phyloP scores from a whole-genome alignment of 1,140 invertebrate genomes.

The Dolichoris vasculosae region DNA sequence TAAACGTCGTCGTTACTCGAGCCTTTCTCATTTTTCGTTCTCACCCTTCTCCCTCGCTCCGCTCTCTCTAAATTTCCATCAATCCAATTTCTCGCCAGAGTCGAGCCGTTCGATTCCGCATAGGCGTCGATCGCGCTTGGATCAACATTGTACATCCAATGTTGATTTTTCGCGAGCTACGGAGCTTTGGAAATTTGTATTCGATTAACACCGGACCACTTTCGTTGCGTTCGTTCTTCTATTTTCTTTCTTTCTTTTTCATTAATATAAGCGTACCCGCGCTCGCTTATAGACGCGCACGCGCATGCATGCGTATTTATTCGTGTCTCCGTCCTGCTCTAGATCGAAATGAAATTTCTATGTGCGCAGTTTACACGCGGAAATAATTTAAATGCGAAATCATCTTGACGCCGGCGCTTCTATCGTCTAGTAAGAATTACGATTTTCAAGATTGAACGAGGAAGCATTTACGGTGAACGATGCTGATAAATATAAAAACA shows the following conservation, averaged over 20 bases:
- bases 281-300: background rate
- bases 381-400: background rate
- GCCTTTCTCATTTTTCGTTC: background rate
- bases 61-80: too few relatives aligned
- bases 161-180: too few relatives aligned
- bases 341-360: background rate
- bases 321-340: background rate
- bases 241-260: background rate
- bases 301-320: background rate
- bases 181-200: too few relatives aligned
- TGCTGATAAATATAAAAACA: too few relatives aligned
- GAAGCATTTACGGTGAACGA: background rate
- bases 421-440: background rate
- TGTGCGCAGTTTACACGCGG: slow-evolving; percentile 2
- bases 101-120: too few relatives aligned
- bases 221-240: background rate
- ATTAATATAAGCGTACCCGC: background rate
- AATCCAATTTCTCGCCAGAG: too few relatives aligned
- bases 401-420: background rate
- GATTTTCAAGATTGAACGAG: background rate
- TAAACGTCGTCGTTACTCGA: background rate
- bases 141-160: too few relatives aligned
- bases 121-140: too few relatives aligned
- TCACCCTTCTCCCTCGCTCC: background rate
- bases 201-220: too few relatives aligned